Base-by-base conservation (phyloP, 2,797 vertebrate species). In the Gambusia yucatana region DNA sequence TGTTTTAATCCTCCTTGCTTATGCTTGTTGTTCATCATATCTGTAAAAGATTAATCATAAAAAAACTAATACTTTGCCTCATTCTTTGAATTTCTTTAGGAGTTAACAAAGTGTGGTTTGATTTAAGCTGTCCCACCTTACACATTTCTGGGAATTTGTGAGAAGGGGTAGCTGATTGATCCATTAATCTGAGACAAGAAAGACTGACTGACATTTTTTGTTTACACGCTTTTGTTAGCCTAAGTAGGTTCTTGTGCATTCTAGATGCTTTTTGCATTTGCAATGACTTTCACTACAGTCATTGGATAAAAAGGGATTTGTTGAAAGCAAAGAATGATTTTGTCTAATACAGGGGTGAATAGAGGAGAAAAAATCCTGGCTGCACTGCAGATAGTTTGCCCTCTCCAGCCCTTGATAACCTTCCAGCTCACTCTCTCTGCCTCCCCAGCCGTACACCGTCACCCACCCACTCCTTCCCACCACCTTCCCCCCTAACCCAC, bases 401-500 rank as follows among this genome's bases (percentile, higher is more conserved):
- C 86, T 89, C 77, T 0, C 39, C 39, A 86, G 82, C 74, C 79
- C 72, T 83, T 65, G 63, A 85, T 90, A 84, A 86, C 88, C 81
- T 84, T 73, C 65, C 36, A 14, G 75, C 73, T 75, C 55, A 50
- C 52, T 70, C 72, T 59, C 79, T 77, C 46, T 50, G 61, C 63
- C 80, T 82, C 77, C 80, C 75, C 73, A 81, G 65, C 75, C 59
- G 72, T 76, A 75, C 84, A 80, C 83, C 75, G 79, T 88, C 84
- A 87, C 84, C 77, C 91, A 73, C 80, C 76, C 81, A 39, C 84
- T 79, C 81, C 81, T 73, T 77, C 73, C 83, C 79, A 80, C 86
- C 86, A 79, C 86, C 85, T 77, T 79, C 86, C 83, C 79, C 76
- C 82, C 80, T 57, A 80, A 83, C 86, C 85, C 89, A 81, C 85